A percentile compares a stretch with the other conserved stretches of the same genome.
Conservation (phyloP, 2,888 invertebrate species). For the Lordiphosa fenestrarum region DNA sequence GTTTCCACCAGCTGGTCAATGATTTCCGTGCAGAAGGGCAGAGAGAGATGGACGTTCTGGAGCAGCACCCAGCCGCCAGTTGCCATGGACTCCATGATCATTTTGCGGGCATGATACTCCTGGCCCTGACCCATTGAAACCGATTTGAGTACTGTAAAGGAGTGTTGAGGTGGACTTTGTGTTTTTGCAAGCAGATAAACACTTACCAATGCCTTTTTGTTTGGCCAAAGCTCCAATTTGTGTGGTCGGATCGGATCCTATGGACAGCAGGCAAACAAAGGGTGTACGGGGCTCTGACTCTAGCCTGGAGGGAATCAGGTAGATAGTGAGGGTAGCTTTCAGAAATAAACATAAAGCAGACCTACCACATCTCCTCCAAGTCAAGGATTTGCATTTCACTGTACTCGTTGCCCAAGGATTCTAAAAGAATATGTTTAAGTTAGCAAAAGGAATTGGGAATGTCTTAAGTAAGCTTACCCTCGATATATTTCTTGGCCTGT, state of each 20-base stretch:
- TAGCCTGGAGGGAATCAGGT: constrained; percentile 83
- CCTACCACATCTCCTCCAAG: constrained; percentile 85
- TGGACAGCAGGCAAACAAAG: constrained; percentile 94
- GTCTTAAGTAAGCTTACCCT: constrained; percentile 82
- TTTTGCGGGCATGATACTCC: constrained; percentile 90
- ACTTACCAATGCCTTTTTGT: constrained; percentile 89
- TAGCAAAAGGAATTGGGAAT: background rate
- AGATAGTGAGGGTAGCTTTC: background rate
- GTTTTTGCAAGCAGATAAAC: background rate
- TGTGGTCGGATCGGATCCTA: constrained; percentile 98
- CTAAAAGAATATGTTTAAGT: constrained; percentile 76
- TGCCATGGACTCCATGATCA: constrained; percentile 89
- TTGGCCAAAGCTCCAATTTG: constrained; percentile 94
- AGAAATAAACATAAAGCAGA: background rate
- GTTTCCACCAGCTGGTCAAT: constrained; percentile 94
- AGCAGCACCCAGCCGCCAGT: constrained; percentile 95
- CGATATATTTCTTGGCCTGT: constrained; percentile 94
- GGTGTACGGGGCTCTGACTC: constrained; percentile 95
- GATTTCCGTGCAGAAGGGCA: constrained; percentile 95
- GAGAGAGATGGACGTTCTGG: constrained; percentile 97
- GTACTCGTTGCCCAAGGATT: constrained; percentile 92
- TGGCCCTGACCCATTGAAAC: constrained; percentile 99
- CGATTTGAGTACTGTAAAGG: constrained; percentile 85
- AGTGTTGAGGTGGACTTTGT: background rate
- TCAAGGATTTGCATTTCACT: constrained; percentile 96